Evolutionary conservation across 2,797 vertebrate species (phyloP).

Genomic region (Chromis chromis): DNA sequence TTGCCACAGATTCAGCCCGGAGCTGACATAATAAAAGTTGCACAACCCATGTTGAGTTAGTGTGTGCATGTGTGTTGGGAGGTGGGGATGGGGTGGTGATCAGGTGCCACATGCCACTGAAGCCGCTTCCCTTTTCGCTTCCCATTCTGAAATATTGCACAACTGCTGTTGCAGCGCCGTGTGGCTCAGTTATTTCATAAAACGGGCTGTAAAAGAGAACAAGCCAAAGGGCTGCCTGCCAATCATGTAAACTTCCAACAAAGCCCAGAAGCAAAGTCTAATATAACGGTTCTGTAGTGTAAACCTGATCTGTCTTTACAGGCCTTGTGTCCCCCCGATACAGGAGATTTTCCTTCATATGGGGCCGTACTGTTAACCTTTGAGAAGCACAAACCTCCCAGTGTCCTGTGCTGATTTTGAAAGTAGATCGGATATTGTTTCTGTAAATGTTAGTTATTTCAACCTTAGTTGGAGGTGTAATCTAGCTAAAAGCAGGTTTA

Average conservation of each 20-base stretch:
- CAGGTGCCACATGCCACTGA: slow-evolving; percentile 79
- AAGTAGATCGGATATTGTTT: not conserved
- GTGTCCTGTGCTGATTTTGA: not conserved
- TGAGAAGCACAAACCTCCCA: not conserved
- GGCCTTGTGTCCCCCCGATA: slow-evolving; percentile 7
- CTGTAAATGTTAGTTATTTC: slow-evolving; percentile 8
- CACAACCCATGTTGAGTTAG: slow-evolving; percentile 63
- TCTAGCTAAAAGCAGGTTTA: too few species aligned
- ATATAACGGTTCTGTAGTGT: slow-evolving; percentile 24
- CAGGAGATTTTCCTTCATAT: slow-evolving; percentile 9
- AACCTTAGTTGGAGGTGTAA: not conserved
- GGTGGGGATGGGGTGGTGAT: slow-evolving; percentile 50
- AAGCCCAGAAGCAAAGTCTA: slow-evolving; percentile 15
- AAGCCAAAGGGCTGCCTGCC: slow-evolving; percentile 29
- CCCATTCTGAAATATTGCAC: slow-evolving; percentile 79
- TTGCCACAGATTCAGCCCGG: slow-evolving; percentile 61
- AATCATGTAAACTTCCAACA: slow-evolving; percentile 50
- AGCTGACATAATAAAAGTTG: slow-evolving; percentile 79
- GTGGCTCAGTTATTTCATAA: slow-evolving; percentile 73
- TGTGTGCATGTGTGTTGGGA: slow-evolving; percentile 24
- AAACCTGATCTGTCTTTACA: slow-evolving; percentile 19
- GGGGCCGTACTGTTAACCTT: not conserved
- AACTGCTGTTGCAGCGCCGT: slow-evolving; percentile 69
- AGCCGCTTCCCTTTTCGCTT: slow-evolving; percentile 84
- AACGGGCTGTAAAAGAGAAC: slow-evolving; percentile 53